A percentile compares a stretch with the other conserved stretches of the same genome.
Evolutionary conservation across 2,888 invertebrate genomes (phyloP).

Genomic region (Chymomyza procnemis): DNA sequence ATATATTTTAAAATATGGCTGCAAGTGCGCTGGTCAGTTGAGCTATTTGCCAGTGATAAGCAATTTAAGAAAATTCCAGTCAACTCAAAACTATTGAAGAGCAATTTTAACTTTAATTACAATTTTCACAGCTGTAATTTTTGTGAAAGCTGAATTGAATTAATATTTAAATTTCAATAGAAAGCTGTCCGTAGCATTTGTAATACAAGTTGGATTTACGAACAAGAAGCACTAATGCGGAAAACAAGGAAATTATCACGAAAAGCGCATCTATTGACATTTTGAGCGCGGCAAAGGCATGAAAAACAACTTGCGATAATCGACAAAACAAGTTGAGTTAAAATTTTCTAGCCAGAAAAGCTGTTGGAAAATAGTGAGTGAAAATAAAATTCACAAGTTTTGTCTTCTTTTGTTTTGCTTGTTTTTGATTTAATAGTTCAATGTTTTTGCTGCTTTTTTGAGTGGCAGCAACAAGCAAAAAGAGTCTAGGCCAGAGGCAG

Average conservation of each 20-base stretch:
- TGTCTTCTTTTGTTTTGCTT: neutral
- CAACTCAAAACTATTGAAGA: constrained; percentile 34
- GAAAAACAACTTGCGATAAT: constrained; percentile 31
- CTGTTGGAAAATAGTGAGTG: constrained; percentile 21
- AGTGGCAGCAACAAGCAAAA: neutral
- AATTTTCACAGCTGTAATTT: constrained; percentile 16
- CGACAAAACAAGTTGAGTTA: constrained; percentile 43
- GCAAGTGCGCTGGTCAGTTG: neutral
- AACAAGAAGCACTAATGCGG: constrained; percentile 47
- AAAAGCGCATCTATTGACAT: constrained; percentile 55
- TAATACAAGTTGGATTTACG: neutral
- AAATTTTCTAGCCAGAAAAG: constrained; percentile 40
- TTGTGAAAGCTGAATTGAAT: constrained; percentile 16
- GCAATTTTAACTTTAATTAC: constrained; percentile 49
- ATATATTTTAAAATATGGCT: neutral
- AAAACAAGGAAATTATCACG: constrained; percentile 59
- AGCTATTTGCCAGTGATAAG: neutral
- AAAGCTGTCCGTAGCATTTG: neutral
- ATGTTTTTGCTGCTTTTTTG: constrained; percentile 29
- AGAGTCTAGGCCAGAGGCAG: neutral
- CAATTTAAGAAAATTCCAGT: neutral
- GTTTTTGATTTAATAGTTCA: constrained; percentile 1
- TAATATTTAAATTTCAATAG: constrained; percentile 34
- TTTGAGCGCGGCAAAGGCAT: constrained; percentile 28
- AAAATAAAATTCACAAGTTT: neutral